Evolutionary conservation across 2,113 vertebrate species (phyloP).

Genomic region (Embiotoca jacksoni): DNA sequence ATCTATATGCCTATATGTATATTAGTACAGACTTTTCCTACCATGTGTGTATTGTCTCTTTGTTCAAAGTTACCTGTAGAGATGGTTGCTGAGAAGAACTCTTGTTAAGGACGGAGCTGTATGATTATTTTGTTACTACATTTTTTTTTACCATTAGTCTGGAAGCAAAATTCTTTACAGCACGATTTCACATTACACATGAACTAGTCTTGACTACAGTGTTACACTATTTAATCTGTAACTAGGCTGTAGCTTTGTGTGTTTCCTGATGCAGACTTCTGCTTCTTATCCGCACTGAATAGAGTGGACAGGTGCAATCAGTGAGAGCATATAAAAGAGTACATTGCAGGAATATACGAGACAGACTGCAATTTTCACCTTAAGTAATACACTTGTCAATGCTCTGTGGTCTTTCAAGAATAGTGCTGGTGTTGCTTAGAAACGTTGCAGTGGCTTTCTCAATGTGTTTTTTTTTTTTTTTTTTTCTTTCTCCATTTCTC

Average conservation of each 20-base stretch:
- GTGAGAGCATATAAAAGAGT: constrained; percentile 41
- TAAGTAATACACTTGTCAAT: constrained; percentile 59
- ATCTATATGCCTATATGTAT: neutral
- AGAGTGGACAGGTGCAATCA: constrained; percentile 32
- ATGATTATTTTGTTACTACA: constrained; percentile 2
- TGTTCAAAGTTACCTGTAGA: too few relatives aligned
- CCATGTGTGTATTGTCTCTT: too few relatives aligned
- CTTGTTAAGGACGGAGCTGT: neutral
- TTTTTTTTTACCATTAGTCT: neutral
- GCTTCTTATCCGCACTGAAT: constrained; percentile 39
- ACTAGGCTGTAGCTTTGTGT: constrained; percentile 10
- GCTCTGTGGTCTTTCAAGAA: constrained; percentile 51
- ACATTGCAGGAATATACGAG: constrained; percentile 55
- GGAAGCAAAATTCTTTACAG: neutral
- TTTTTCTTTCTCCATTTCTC: constrained; percentile 17
- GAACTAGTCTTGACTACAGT: neutral
- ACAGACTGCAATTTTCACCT: constrained; percentile 63
- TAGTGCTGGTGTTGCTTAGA: constrained; percentile 64
- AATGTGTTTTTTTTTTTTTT: too few relatives aligned
- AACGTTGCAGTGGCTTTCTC: constrained; percentile 44
- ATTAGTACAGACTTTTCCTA: too few relatives aligned
- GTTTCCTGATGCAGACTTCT: constrained; percentile 4
- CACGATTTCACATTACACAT: neutral
- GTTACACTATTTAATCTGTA: neutral
- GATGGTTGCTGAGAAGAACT: too few relatives aligned